A percentile compares a stretch with the other conserved stretches of the same genome.
phyloP scores from a whole-genome alignment of 2,113 vertebrate genomes.

The Calyptommatus sinebrachiatus region DNA sequence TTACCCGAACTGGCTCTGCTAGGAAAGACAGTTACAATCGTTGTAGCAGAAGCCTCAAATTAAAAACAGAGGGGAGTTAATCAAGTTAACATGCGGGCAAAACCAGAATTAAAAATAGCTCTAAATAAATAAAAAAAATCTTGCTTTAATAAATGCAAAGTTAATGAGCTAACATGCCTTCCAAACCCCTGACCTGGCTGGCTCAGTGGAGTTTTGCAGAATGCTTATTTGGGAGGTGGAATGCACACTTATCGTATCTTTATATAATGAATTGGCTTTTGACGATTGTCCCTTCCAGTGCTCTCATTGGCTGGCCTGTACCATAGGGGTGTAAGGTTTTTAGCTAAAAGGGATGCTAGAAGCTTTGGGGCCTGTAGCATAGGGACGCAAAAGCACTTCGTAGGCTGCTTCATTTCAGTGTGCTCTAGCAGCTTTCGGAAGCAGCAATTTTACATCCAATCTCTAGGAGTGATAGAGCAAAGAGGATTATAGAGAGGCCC shows the following conservation, averaged over 20 bases:
- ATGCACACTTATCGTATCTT: no score
- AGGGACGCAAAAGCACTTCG: no score
- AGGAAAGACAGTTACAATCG: conserved; percentile 8
- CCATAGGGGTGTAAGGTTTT: neutral
- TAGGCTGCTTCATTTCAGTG: no score
- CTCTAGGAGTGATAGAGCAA: no score
- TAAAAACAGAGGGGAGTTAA: conserved; percentile 28
- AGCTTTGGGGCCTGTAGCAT: no score
- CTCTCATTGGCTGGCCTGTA: neutral
- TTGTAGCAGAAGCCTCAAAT: neutral
- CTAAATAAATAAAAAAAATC: conserved; percentile 4
- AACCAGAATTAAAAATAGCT: neutral
- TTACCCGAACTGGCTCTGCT: conserved; percentile 23
- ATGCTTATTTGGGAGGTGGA: no score
- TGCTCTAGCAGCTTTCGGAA: no score
- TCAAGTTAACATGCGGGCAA: conserved; percentile 19
- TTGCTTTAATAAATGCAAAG: neutral
- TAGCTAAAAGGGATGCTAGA: neutral
- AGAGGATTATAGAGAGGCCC: no score
- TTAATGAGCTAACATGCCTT: neutral
- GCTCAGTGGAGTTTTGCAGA: no score
- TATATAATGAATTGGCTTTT: no score
- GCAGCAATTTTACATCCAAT: no score
- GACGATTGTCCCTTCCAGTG: no score
- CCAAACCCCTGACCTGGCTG: neutral